A percentile compares a stretch with the other conserved stretches of the same genome.
Conservation (phyloP, 35 echinoderm and acorn worm species). For the Stichopus chloronotus region DNA sequence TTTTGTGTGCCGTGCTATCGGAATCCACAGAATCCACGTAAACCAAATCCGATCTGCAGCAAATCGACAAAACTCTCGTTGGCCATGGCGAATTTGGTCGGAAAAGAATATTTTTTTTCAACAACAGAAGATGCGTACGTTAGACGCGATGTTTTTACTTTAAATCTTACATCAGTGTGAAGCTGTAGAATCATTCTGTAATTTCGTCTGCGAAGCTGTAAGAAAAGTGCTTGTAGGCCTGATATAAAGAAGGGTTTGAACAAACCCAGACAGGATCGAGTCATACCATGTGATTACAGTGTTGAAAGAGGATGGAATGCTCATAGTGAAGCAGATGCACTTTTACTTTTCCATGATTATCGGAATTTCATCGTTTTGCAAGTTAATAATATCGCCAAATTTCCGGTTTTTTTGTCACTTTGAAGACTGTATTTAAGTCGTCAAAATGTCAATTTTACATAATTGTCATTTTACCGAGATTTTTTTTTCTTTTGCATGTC, state of each 20-base stretch:
- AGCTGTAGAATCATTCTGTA: not conserved
- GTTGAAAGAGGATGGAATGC: not conserved
- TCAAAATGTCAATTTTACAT: too few species aligned
- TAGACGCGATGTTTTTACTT: constrained; percentile 13
- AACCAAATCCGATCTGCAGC: not conserved
- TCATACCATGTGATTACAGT: not conserved
- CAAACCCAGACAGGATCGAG: constrained; percentile 14
- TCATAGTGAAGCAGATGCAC: not conserved
- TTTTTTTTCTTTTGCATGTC: too few species aligned
- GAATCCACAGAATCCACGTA: not conserved
- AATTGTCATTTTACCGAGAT: too few species aligned
- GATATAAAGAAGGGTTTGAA: not conserved
- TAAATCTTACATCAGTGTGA: not conserved
- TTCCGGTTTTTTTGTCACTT: too few species aligned
- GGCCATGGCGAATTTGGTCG: not conserved
- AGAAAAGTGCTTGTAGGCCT: not conserved
- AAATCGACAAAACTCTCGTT: not conserved
- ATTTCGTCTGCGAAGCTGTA: not conserved
- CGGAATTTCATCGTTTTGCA: too few species aligned
- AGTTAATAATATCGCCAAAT: too few species aligned
- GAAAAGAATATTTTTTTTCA: constrained; percentile 9
- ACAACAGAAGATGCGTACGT: constrained; percentile 6
- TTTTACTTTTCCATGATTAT: not conserved
- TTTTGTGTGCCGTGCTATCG: not conserved
- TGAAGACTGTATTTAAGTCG: too few species aligned